A percentile compares a stretch with the other conserved stretches of the same genome.
These are phyloP conservation scores for Bursaphelenchus mucronatus DNA, from an alignment of 1,140 invertebrate species.

Conservation along the genomic window DNA sequence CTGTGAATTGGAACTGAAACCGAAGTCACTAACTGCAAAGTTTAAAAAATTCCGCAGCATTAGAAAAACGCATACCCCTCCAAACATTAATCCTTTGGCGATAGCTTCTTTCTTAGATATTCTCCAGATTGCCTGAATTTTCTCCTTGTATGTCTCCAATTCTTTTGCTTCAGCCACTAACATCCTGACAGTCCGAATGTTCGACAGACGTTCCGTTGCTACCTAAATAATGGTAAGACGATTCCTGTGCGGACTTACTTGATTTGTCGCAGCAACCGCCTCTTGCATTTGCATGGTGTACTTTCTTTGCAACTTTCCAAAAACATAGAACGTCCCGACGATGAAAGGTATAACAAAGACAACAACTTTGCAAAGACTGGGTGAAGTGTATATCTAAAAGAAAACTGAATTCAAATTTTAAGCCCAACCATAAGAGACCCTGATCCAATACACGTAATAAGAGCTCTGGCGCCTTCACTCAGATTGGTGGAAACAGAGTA, in stretches of 20 bases:
- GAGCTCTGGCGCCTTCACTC: conserved; percentile 81
- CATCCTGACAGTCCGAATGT: conserved; percentile 86
- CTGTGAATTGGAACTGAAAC: conserved; percentile 79
- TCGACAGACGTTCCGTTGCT: conserved; percentile 85
- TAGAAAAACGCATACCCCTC: conserved; percentile 69
- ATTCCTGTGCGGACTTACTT: conserved; percentile 45
- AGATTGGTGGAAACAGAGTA: conserved; percentile 84
- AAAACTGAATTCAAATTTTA: not conserved
- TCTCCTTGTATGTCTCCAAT: conserved; percentile 69
- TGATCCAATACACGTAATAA: conserved; percentile 77
- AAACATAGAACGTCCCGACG: conserved; percentile 77
- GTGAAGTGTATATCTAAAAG: conserved; percentile 73
- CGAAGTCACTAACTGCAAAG: not conserved
- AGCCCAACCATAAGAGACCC: conserved; percentile 82
- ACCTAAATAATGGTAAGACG: conserved; percentile 59
- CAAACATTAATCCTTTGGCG: conserved; percentile 83
- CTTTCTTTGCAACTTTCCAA: conserved; percentile 78
- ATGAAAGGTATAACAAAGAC: conserved; percentile 81
- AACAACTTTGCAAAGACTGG: conserved; percentile 77
- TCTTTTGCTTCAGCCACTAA: conserved; percentile 82
- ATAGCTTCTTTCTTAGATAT: conserved; percentile 81
- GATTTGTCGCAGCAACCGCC: conserved; percentile 59
- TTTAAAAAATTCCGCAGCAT: not conserved
- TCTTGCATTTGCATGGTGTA: conserved; percentile 80
- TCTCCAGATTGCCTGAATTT: conserved; percentile 72